Conservation (phyloP, 2,888 invertebrate species). For the Fabriciana adippe region DNA sequence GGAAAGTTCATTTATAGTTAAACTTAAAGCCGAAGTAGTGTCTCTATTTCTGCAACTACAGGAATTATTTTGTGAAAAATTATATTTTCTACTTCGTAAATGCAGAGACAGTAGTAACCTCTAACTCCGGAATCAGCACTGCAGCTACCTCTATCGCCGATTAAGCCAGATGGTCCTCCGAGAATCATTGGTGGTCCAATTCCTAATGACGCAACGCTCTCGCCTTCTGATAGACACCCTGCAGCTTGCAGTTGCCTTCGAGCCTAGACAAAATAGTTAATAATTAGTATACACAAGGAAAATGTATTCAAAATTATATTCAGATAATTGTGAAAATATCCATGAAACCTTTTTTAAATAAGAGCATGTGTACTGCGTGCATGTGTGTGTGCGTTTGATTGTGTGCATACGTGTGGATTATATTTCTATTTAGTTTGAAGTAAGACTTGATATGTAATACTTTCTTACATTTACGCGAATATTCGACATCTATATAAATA, state of each 20-base stretch:
- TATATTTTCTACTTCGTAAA: conserved; percentile 7
- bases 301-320: too few species aligned
- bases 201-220: conserved; percentile 89
- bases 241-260: conserved; percentile 88
- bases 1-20: too few species aligned
- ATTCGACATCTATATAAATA: too few species aligned
- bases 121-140: conserved; percentile 93
- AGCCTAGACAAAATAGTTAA: conserved; percentile 72
- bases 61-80: neutral
- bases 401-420: too few species aligned
- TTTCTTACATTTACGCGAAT: too few species aligned
- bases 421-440: too few species aligned
- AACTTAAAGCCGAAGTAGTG: too few species aligned
- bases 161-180: conserved; percentile 71
- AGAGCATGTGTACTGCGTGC: too few species aligned
- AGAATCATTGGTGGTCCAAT: conserved; percentile 85
- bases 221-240: conserved; percentile 92
- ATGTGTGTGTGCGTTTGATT: too few species aligned
- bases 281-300: neutral
- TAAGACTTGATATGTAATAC: too few species aligned
- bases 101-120: conserved; percentile 59
- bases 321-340: too few species aligned
- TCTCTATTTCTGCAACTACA: neutral
- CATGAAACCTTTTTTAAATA: too few species aligned
- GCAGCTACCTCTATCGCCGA: conserved; percentile 90